Evolutionary conservation across 2,888 invertebrate genomes (phyloP).

Genomic region (Synanthedon myopaeformis): DNA sequence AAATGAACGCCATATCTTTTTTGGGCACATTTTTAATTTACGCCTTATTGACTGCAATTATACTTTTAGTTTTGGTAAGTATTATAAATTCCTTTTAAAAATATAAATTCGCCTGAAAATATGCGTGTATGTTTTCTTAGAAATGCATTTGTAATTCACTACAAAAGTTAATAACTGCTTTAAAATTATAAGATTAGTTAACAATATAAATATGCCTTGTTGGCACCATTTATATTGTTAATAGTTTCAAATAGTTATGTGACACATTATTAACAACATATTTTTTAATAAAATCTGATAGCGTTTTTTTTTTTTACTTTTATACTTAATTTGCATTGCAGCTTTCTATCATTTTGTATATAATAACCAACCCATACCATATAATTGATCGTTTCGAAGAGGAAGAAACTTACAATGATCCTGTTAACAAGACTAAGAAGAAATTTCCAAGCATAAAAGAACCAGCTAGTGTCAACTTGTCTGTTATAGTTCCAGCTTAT

Average conservation of each 20-base stretch:
- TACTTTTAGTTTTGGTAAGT: neutral
- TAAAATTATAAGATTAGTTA: no score
- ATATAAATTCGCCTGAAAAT: no score
- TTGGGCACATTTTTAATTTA: neutral
- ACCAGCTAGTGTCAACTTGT: constrained; percentile 77
- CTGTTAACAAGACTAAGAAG: constrained; percentile 39
- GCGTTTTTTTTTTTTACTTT: no score
- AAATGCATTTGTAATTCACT: no score
- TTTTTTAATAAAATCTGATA: no score
- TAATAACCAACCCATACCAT: constrained; percentile 77
- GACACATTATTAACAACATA: no score
- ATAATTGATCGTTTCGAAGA: constrained; percentile 75
- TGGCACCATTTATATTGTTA: no score
- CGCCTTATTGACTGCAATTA: neutral
- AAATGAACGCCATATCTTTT: neutral
- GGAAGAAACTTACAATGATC: constrained; percentile 82
- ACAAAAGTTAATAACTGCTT: no score
- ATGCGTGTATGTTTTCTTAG: no score
- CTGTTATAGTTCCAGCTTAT: constrained; percentile 96
- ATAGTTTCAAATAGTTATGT: no score
- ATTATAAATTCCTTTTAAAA: neutral
- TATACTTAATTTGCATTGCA: constrained; percentile 32
- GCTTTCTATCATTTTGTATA: constrained; percentile 72
- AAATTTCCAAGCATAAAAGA: constrained; percentile 83
- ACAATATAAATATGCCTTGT: no score